These are phyloP conservation scores for Leptopterna dolabrata DNA, from an alignment of 2,888 invertebrate species.

Conservation along the genomic window DNA sequence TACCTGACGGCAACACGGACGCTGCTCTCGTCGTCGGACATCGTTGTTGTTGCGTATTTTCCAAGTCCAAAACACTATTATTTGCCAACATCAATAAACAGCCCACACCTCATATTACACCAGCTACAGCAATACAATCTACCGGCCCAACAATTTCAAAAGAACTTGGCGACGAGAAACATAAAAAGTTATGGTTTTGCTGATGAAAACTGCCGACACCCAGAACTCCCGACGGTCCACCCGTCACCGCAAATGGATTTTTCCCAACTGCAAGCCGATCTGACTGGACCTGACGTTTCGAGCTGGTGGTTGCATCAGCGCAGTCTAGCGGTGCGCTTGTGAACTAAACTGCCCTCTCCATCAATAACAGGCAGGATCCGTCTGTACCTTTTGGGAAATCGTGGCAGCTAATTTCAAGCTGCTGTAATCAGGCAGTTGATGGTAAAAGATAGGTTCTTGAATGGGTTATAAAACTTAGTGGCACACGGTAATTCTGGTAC, in stretches of 20 bases:
- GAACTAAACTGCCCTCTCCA: background rate
- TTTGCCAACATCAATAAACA: background rate
- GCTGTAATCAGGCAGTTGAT: too few relatives aligned
- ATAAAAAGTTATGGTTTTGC: background rate
- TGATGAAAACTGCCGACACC: background rate
- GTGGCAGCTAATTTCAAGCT: too few relatives aligned
- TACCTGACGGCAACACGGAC: conserved; percentile 41
- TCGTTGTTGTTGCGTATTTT: background rate
- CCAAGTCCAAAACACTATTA: background rate
- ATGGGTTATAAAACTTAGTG: too few relatives aligned
- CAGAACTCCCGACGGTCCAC: background rate
- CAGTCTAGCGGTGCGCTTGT: background rate
- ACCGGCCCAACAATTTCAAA: background rate
- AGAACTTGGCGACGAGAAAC: background rate
- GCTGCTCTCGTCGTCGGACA: conserved; percentile 42
- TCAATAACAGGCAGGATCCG: background rate
- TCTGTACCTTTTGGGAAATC: too few relatives aligned
- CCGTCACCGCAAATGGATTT: background rate
- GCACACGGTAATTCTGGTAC: too few relatives aligned
- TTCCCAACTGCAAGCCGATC: background rate
- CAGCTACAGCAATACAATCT: background rate
- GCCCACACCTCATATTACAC: background rate
- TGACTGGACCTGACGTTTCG: background rate
- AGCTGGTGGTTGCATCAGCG: background rate
- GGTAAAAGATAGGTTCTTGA: too few relatives aligned